Evolutionary conservation across 92 coral and sea anemone genomes (phyloP).

Genomic region (Anthopleura xanthogrammica): DNA sequence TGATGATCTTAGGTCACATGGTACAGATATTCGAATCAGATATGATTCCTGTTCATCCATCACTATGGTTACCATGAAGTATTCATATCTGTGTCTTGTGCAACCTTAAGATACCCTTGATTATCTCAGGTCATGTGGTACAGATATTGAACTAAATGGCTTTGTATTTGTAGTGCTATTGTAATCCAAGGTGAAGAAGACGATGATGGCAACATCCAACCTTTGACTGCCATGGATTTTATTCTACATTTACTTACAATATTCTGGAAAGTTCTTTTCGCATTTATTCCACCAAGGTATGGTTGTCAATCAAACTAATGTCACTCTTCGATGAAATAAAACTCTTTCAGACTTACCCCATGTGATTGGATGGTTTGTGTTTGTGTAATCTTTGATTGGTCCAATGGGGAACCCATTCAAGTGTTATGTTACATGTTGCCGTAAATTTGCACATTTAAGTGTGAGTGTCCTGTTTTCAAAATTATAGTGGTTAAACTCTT

Average conservation of each 20-base stretch:
- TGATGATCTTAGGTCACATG: neutral
- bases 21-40: no score
- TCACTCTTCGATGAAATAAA: neutral
- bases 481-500: no score
- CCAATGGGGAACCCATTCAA: no score
- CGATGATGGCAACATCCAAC: conserved; percentile 60
- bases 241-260: conserved; percentile 76
- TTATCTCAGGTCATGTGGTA: no score
- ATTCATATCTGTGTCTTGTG: neutral
- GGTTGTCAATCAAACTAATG: neutral
- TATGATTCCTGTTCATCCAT: neutral
- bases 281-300: conserved; percentile 87
- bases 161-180: conserved; percentile 56
- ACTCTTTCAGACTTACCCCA: no score
- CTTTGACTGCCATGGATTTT: conserved; percentile 65
- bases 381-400: no score
- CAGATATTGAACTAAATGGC: no score
- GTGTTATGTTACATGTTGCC: no score
- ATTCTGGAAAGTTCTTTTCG: conserved; percentile 84
- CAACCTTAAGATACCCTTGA: neutral
- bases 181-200: conserved; percentile 72
- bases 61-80: neutral
- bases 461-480: no score
- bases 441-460: no score
- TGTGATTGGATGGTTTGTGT: no score